A percentile compares a stretch with the other conserved stretches of the same genome.
Evolutionary conservation across 2,888 invertebrate species (phyloP).

Genomic region (Caenorhabditis drosophilae): DNA sequence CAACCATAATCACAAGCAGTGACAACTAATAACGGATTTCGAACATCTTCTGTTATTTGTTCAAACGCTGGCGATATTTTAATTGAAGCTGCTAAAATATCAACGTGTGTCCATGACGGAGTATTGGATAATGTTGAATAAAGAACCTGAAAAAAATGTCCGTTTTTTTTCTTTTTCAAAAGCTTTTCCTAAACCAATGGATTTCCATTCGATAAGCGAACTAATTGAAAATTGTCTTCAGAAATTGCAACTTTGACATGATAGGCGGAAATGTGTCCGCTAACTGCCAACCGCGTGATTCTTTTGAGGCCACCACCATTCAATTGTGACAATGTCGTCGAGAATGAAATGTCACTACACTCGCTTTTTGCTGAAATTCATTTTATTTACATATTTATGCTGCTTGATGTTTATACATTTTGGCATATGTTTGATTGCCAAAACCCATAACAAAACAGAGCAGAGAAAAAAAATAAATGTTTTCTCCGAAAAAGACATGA

Average conservation of each 20-base stretch:
- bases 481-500: too few relatives aligned
- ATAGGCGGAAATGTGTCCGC: constrained; percentile 61
- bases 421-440: too few relatives aligned
- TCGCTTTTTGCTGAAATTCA: constrained; percentile 36
- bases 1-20: constrained; percentile 63
- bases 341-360: constrained; percentile 39
- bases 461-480: too few relatives aligned
- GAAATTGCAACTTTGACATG: constrained; percentile 50
- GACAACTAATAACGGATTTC: constrained; percentile 52
- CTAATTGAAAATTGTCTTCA: constrained; percentile 47
- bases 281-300: constrained; percentile 52
- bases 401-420: too few relatives aligned
- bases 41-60: constrained; percentile 31
- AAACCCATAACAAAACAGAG: too few relatives aligned
- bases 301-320: constrained; percentile 37
- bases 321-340: constrained; percentile 26
- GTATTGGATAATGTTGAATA: constrained; percentile 60
- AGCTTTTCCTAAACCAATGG: constrained; percentile 34
- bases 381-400: too few relatives aligned
- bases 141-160: constrained; percentile 49
- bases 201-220: constrained; percentile 51
- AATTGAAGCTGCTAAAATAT: constrained; percentile 54
- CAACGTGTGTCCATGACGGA: constrained; percentile 59
- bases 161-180: background rate
- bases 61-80: constrained; percentile 53